phyloP scores from a whole-genome alignment of 1,140 invertebrate genomes.

The Lordiphosa clarofinis region DNA sequence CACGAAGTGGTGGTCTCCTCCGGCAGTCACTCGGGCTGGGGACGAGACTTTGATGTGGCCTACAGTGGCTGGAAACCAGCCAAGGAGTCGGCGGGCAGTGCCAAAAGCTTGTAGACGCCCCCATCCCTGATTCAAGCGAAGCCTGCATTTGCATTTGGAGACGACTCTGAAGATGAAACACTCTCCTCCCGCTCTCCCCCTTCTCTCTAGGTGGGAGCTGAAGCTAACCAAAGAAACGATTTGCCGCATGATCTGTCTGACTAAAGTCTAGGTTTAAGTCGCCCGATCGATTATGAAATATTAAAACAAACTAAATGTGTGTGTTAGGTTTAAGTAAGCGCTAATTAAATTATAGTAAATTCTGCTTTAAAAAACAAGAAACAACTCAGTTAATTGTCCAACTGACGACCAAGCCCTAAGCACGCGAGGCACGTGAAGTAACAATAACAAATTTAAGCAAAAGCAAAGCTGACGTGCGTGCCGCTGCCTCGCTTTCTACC shows the following conservation, averaged over 20 bases:
- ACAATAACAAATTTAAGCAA: slow-evolving; percentile 46
- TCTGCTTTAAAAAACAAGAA: slow-evolving; percentile 42
- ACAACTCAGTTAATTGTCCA: not conserved
- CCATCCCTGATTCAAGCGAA: slow-evolving; percentile 4
- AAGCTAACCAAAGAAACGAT: slow-evolving; percentile 68
- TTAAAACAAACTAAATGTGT: slow-evolving; percentile 68
- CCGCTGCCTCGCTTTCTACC: slow-evolving; percentile 62
- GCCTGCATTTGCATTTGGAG: slow-evolving; percentile 59
- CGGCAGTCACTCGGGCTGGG: slow-evolving; percentile 86
- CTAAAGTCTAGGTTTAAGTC: slow-evolving; percentile 69
- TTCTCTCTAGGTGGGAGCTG: not conserved
- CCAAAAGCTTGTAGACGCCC: slow-evolving; percentile 56
- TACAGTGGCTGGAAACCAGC: slow-evolving; percentile 83
- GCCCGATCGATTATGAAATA: slow-evolving; percentile 44
- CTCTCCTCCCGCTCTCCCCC: no score
- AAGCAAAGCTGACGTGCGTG: slow-evolving; percentile 17
- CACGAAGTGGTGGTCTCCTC: slow-evolving; percentile 87
- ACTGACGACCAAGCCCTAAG: slow-evolving; percentile 16
- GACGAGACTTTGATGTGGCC: slow-evolving; percentile 84
- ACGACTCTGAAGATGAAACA: slow-evolving; percentile 2
- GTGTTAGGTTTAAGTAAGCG: slow-evolving; percentile 74
- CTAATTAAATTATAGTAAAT: slow-evolving; percentile 69
- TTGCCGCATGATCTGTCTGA: slow-evolving; percentile 68
- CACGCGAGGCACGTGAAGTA: slow-evolving; percentile 16
- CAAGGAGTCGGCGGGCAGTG: slow-evolving; percentile 55